A percentile compares a stretch with the other conserved stretches of the same genome.
Conservation (phyloP, 2,797 vertebrate species). For the Halcyon badia region DNA sequence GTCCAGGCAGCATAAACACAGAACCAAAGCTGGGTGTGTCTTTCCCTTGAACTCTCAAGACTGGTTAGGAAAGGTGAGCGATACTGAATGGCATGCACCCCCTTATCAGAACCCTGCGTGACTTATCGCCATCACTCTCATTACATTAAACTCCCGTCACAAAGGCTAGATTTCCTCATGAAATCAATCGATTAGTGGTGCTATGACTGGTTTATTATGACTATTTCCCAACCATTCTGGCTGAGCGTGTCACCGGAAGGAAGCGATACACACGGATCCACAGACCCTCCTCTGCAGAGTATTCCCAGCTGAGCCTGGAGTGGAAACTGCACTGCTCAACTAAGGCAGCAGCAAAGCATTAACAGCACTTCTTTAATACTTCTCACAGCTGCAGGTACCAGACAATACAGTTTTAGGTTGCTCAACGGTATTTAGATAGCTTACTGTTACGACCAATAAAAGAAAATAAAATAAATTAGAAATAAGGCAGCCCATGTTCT, state of each 20-base stretch:
- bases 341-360: not conserved
- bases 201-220: not conserved
- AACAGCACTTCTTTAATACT: not conserved
- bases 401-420: not conserved
- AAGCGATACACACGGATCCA: rapidly evolving
- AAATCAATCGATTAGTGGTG: not conserved
- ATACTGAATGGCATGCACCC: not conserved
- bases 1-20: not conserved
- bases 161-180: not conserved
- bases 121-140: not conserved
- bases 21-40: not conserved
- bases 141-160: not conserved
- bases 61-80: constrained; percentile 1
- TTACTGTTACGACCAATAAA: not conserved
- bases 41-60: not conserved
- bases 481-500: not conserved
- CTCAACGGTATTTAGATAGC: not conserved
- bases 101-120: not conserved
- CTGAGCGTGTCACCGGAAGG: rapidly evolving
- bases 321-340: not conserved
- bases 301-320: not conserved
- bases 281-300: not conserved
- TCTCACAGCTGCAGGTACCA: not conserved
- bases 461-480: not conserved
- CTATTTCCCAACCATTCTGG: not conserved